Evolutionary conservation across 2,113 vertebrate species (phyloP).

Genomic region (Dipodomys ordii): DNA sequence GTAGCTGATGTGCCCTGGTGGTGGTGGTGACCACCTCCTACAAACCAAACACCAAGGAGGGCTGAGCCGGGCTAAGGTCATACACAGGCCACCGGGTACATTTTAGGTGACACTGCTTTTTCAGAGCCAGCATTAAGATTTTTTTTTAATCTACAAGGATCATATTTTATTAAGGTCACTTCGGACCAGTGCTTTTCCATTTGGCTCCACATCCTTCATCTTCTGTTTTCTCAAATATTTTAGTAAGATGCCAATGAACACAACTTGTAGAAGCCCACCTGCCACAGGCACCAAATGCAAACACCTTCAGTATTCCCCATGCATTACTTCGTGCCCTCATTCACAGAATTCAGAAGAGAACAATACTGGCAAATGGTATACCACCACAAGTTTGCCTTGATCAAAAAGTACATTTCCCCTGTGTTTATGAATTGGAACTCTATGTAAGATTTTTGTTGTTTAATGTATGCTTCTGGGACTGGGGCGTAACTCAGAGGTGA

Average conservation of each 20-base stretch:
- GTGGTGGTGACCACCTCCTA: neutral
- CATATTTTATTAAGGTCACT: neutral
- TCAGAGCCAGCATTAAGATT: neutral
- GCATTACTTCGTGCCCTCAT: accelerated
- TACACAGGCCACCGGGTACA: accelerated
- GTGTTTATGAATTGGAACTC: neutral
- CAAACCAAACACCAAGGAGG: neutral
- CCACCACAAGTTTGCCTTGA: neutral
- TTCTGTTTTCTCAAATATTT: slow-evolving; percentile 3
- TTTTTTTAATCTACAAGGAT: neutral
- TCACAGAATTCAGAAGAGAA: neutral
- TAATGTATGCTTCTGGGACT: neutral
- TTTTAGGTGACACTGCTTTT: neutral
- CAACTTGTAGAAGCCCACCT: neutral
- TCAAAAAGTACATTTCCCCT: neutral
- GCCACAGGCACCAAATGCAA: neutral
- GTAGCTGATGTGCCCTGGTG: neutral
- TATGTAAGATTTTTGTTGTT: neutral
- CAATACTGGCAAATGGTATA: neutral
- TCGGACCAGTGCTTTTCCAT: neutral
- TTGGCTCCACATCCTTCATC: neutral
- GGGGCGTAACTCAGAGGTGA: neutral
- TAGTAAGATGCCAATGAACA: neutral
- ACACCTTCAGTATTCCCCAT: accelerated
- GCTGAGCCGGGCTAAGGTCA: neutral